Conservation (phyloP, 2,888 invertebrate species). For the Adineta ricciae region DNA sequence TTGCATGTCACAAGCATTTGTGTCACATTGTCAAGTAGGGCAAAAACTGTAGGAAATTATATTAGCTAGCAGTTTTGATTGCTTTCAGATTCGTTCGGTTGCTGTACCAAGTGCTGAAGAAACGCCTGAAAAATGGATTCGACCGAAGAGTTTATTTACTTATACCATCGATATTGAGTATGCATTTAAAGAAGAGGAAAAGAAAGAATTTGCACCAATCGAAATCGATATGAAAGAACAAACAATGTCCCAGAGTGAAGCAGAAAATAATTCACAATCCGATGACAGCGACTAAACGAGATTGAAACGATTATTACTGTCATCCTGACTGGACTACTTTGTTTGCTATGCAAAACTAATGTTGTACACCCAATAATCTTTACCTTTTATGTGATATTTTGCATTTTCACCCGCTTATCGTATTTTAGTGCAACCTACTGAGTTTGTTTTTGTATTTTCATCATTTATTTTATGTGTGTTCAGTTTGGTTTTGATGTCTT, state of each 20-base stretch:
- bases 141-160: neutral
- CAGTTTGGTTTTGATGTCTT: neutral
- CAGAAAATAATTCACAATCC: neutral
- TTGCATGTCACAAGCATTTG: constrained; percentile 69
- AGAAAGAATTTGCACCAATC: constrained; percentile 1
- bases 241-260: neutral
- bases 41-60: neutral
- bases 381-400: neutral
- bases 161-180: constrained; percentile 12
- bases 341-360: neutral
- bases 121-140: neutral
- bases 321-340: neutral
- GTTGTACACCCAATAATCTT: neutral
- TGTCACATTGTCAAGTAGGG: constrained; percentile 32
- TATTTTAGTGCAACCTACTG: neutral
- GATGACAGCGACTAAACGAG: neutral
- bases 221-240: constrained; percentile 20
- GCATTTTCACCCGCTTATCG: neutral
- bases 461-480: neutral
- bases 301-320: neutral
- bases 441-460: neutral
- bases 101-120: constrained; percentile 20
- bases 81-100: neutral
- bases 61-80: neutral
- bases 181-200: constrained; percentile 21